Base-by-base conservation (phyloP, 2,888 invertebrate species). In the Nephrotoma appendiculata region DNA sequence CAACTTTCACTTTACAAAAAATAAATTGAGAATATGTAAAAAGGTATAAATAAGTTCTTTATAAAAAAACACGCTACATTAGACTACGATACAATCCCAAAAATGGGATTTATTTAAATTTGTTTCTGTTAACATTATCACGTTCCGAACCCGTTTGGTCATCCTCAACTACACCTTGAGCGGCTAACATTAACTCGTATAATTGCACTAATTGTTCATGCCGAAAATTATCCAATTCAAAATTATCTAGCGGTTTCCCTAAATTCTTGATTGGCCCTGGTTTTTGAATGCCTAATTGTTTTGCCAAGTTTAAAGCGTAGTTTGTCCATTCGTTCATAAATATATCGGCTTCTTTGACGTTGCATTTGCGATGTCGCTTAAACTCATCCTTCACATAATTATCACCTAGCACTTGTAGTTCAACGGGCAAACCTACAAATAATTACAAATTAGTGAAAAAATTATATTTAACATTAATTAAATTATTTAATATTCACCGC, bases 281-380 rank as follows among this genome's bases (percentile, higher is more conserved):
- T 87, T 94, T 94, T 6, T 94, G 94, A 6, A 95, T 92, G 86
- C 95, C 95, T 88, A 97, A 92, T 91, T 97, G 97, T 89, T 95
- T 93, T 0, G 95, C 94, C 87, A 98, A 91, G 6, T 93, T 94
- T 41, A 96, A 91, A 9, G 96, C 96, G 91, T 97, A 97, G 88
- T 95, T 94, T 86, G 96, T 95, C 98, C 98, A 98, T 92, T 98
- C 98, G 42, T 93, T 94, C 91, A 98, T 93, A 90, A 98, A 98
- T 86, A 95, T 93, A 12, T 93, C 92, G 0, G 96, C 94, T 90
- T 97, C 96, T 83, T 93, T 92, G 0, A 93, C 92, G 86, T 93
- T 94, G 89, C 96, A 96, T 9, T 93, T 93, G 90, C 96, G 96
- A 90, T 98, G 98, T 85, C 96, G 92, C 89, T 94, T 95, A 90